These are phyloP conservation scores for Thera obeliscata DNA, from an alignment of 2,888 invertebrate genomes.

Conservation along the genomic window DNA sequence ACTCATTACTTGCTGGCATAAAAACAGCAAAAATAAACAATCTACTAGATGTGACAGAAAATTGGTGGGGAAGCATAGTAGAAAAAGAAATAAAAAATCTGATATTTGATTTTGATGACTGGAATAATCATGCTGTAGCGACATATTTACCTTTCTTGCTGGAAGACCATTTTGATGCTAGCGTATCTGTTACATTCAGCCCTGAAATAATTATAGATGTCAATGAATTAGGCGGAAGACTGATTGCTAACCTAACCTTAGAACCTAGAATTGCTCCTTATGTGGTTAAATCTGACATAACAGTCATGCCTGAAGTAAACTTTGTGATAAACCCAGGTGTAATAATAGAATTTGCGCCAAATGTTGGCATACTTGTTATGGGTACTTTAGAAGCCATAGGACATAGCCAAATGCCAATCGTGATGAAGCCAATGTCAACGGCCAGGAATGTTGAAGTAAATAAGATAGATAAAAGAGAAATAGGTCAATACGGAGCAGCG, in stretches of 20 bases:
- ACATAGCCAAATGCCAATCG: conserved; percentile 88
- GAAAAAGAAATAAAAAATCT: conserved; percentile 89
- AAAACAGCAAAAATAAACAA: conserved; percentile 95
- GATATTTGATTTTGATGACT: conserved; percentile 99
- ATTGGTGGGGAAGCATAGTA: conserved; percentile 97
- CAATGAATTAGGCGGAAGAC: conserved; percentile 90
- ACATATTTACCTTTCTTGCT: conserved; percentile 94
- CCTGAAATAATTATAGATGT: conserved; percentile 83
- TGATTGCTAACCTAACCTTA: conserved; percentile 87
- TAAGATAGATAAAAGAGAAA: conserved; percentile 70
- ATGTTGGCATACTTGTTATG: conserved; percentile 97
- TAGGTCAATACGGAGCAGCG: conserved; percentile 61
- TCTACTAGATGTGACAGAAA: conserved; percentile 93
- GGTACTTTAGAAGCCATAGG: conserved; percentile 95
- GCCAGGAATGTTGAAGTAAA: conserved; percentile 65
- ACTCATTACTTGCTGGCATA: conserved; percentile 96
- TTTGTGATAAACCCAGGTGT: conserved; percentile 95
- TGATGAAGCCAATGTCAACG: conserved; percentile 87
- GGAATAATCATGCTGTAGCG: conserved; percentile 99
- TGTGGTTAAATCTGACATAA: conserved; percentile 93
- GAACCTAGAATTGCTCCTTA: conserved; percentile 89
- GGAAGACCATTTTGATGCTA: conserved; percentile 90
- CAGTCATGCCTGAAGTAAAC: conserved; percentile 97
- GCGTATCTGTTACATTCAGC: conserved; percentile 88
- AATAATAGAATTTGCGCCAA: conserved; percentile 96